A percentile compares a stretch with the other conserved stretches of the same genome.
Evolutionary conservation across 2,113 vertebrate genomes (phyloP).

Genomic region (Ursus arctos): DNA sequence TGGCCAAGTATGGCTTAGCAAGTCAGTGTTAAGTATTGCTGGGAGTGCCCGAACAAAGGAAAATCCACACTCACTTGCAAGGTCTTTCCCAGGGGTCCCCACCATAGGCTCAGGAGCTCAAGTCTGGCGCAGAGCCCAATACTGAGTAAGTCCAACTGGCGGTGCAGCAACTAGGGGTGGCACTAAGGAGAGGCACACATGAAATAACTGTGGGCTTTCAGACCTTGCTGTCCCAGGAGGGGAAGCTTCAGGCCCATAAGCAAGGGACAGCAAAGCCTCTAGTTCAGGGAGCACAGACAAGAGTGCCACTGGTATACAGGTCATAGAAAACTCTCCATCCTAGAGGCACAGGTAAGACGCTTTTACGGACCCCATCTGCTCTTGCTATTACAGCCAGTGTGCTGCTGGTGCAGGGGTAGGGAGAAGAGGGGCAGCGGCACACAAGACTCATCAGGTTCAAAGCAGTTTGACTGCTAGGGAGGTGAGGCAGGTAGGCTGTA

Average conservation of each 20-base stretch:
- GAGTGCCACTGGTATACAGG: neutral
- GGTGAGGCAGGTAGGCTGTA: neutral
- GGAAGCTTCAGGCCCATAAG: neutral
- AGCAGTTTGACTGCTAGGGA: neutral
- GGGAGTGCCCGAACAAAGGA: neutral
- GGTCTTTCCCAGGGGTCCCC: neutral
- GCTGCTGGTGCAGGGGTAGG: neutral
- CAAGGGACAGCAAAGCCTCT: neutral
- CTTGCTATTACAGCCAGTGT: neutral
- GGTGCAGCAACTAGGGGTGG: neutral
- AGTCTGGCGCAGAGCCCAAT: neutral
- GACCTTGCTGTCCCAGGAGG: neutral
- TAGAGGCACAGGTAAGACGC: neutral
- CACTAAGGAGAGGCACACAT: rapidly evolving
- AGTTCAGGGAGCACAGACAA: neutral
- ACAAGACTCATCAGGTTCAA: neutral
- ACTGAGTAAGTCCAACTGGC: neutral
- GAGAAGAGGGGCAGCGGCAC: rapidly evolving
- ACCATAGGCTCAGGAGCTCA: neutral
- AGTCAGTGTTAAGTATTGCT: neutral
- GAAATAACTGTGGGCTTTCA: neutral
- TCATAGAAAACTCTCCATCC: neutral
- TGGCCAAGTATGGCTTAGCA: neutral
- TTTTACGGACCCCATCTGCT: neutral
- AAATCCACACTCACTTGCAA: neutral